Conservation (phyloP, 2,797 vertebrate genomes). For the Periparus ater region DNA sequence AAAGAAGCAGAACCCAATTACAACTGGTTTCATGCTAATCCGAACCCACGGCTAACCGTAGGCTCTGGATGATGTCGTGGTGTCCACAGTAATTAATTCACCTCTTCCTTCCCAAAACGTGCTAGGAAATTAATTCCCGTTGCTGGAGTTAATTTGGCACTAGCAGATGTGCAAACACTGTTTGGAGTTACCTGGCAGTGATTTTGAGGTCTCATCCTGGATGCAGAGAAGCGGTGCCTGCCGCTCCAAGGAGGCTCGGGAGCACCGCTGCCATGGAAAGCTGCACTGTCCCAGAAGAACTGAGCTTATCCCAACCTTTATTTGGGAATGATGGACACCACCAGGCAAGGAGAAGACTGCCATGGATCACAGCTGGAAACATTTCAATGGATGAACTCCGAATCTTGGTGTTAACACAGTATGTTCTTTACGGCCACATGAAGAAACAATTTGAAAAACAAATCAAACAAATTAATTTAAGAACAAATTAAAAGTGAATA, state of each 20-base stretch:
- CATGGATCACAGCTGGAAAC: accelerated
- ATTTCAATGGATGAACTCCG: background rate
- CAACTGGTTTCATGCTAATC: slow-evolving; percentile 65
- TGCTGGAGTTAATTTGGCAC: slow-evolving; percentile 72
- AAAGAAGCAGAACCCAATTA: slow-evolving; percentile 71
- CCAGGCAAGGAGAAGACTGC: background rate
- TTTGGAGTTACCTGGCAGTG: slow-evolving; percentile 67
- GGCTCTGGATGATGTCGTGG: slow-evolving; percentile 48
- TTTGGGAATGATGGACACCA: background rate
- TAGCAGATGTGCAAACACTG: background rate
- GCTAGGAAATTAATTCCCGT: slow-evolving; percentile 72
- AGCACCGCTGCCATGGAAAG: background rate
- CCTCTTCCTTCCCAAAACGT: slow-evolving; percentile 68
- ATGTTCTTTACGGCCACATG: background rate
- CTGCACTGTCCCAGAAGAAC: background rate
- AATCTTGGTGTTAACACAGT: background rate
- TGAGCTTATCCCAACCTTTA: background rate
- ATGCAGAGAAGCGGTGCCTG: background rate
- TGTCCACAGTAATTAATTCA: slow-evolving; percentile 73
- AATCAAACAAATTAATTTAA: background rate
- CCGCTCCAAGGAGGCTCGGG: background rate
- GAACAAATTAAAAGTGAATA: background rate
- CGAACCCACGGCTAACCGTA: slow-evolving; percentile 50
- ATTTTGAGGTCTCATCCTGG: slow-evolving; percentile 27
- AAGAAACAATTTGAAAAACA: background rate